Percentiles rank a stretch among this genome's conserved stretches.
Conservation (phyloP, 2,797 vertebrate species). For the Notoglanidium macrostoma region DNA sequence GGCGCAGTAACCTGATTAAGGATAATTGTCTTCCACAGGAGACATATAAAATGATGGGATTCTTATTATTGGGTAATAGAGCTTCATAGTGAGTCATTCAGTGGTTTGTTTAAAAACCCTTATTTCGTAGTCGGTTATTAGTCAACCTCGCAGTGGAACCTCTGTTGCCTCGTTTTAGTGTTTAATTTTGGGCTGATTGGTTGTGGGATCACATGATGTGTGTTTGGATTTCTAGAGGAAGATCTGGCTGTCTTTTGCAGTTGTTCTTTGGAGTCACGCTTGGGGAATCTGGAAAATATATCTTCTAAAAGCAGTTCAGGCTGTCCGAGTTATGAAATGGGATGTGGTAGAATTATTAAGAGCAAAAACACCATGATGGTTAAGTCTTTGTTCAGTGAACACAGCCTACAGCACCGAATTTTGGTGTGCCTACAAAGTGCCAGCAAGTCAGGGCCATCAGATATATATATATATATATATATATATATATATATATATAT, state of each 20-base stretch:
- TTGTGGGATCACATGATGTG: not conserved
- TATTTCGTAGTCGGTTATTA: slow-evolving; percentile 17
- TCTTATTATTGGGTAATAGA: slow-evolving; percentile 51
- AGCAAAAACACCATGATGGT: not conserved
- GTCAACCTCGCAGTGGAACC: not conserved
- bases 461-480: not conserved
- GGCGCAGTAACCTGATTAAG: slow-evolving; percentile 57
- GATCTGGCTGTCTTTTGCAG: not conserved
- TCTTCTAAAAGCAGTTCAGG: not conserved
- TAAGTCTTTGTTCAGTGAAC: not conserved
- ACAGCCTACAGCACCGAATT: not conserved
- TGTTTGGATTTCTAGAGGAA: not conserved
- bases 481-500: no score
- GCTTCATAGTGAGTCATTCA: slow-evolving; percentile 28
- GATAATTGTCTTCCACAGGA: slow-evolving; percentile 67
- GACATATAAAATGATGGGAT: slow-evolving; percentile 50
- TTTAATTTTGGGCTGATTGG: slow-evolving; percentile 7
- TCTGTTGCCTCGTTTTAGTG: not conserved
- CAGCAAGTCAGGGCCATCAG: not conserved
- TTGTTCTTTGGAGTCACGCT: not conserved
- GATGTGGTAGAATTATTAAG: not conserved
- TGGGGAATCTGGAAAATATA: no score
- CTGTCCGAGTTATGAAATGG: not conserved
- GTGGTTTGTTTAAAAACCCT: slow-evolving; percentile 30
- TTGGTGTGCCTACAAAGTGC: not conserved